Conservation (phyloP, 2,113 vertebrate genomes). For the Zapus hudsonius region DNA sequence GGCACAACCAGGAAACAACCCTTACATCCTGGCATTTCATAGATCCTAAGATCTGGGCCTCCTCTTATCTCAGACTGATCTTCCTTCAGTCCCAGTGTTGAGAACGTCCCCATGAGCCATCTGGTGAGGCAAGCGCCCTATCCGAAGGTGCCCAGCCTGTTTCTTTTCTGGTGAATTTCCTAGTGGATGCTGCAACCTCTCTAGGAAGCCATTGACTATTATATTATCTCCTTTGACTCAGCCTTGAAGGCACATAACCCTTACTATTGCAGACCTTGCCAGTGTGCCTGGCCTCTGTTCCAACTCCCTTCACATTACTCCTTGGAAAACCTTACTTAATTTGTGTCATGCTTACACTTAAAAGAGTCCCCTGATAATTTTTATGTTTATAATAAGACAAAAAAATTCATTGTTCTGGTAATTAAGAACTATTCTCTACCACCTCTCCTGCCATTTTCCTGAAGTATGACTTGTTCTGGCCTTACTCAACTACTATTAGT, state of each 20-base stretch:
- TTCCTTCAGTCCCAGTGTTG: not conserved
- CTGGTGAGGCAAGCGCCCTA: not conserved
- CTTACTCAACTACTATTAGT: not conserved
- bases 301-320: not conserved
- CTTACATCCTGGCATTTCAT: not conserved
- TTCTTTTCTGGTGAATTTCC: not conserved
- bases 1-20: constrained; percentile 66
- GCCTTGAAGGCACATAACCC: not conserved
- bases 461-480: not conserved
- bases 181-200: not conserved
- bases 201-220: too few relatives aligned
- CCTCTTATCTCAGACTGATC: not conserved
- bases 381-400: not conserved
- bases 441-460: not conserved
- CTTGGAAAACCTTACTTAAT: not conserved
- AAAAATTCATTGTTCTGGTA: not conserved
- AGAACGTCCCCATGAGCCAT: not conserved
- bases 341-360: not conserved
- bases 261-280: too few relatives aligned
- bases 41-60: not conserved
- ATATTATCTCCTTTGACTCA: fast-evolving
- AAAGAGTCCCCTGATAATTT: not conserved
- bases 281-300: not conserved
- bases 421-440: not conserved
- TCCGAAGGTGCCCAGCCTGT: not conserved